A percentile compares a stretch with the other conserved stretches of the same genome.
phyloP scores from a whole-genome alignment of 2,888 invertebrate genomes.

The Strigamia transsilvanica region DNA sequence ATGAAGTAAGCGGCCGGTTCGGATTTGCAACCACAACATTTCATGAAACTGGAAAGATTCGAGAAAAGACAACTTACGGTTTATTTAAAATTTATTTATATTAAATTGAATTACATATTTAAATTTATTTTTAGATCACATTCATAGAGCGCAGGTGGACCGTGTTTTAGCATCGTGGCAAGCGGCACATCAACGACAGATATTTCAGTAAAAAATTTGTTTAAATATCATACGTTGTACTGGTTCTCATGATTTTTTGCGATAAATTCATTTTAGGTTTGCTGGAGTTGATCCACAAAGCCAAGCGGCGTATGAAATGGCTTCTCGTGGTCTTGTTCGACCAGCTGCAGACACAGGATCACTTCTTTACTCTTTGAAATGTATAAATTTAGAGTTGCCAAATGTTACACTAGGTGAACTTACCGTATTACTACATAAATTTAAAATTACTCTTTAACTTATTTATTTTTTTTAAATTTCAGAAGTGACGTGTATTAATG shows the following conservation, averaged over 20 bases:
- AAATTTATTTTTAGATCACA: conserved; percentile 67
- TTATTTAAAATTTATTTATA: not conserved
- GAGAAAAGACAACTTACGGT: conserved; percentile 74
- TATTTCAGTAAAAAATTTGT: conserved; percentile 77
- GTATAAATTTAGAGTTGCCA: conserved; percentile 82
- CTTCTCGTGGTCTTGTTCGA: conserved; percentile 80
- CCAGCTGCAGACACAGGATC: conserved; percentile 76
- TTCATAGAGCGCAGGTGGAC: conserved; percentile 76
- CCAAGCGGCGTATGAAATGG: conserved; percentile 89
- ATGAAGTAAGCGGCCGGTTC: conserved; percentile 77
- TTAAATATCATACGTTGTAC: not conserved
- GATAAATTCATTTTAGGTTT: conserved; percentile 65
- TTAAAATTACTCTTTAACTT: conserved; percentile 19
- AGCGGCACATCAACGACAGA: conserved; percentile 83
- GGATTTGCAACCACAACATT: conserved; percentile 80
- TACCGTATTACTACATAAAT: not conserved
- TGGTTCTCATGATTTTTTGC: conserved; percentile 32
- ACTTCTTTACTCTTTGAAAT: conserved; percentile 84
- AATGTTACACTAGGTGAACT: conserved; percentile 78
- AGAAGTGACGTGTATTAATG: conserved; percentile 90
- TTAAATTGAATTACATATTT: not conserved
- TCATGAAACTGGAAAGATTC: conserved; percentile 75
- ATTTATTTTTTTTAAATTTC: conserved; percentile 62
- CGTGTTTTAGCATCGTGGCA: conserved; percentile 80
- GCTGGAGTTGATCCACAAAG: conserved; percentile 84